A percentile compares a stretch with the other conserved stretches of the same genome.
Conservation (phyloP, 2,797 vertebrate genomes). For the Ibycter americanus region DNA sequence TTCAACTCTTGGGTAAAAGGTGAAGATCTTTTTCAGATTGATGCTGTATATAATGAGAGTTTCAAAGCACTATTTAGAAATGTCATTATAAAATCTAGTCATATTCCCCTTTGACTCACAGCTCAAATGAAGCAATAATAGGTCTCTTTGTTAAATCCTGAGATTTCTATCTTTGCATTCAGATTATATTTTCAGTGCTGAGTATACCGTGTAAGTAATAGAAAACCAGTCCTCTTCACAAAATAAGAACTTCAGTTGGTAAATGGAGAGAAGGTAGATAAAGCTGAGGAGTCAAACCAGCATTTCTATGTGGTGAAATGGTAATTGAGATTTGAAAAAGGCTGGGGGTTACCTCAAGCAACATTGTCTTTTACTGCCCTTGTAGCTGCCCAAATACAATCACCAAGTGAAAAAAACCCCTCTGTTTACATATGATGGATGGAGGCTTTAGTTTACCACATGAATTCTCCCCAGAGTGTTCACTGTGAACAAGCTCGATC, state of each 20-base stretch:
- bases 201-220: neutral
- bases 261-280: neutral
- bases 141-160: neutral
- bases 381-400: neutral
- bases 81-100: neutral
- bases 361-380: neutral
- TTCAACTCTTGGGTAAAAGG: neutral
- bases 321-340: neutral
- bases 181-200: neutral
- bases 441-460: neutral
- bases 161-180: neutral
- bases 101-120: neutral
- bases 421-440: neutral
- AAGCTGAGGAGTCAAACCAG: neutral
- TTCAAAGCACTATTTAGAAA: neutral
- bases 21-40: neutral
- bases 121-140: neutral
- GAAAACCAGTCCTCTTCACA: neutral
- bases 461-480: neutral
- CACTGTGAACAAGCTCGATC: neutral
- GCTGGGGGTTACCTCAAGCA: neutral
- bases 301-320: neutral
- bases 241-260: neutral
- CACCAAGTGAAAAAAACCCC: neutral
- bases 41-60: neutral